Base-by-base conservation (phyloP, 2,888 invertebrate species). In the Actias luna region DNA sequence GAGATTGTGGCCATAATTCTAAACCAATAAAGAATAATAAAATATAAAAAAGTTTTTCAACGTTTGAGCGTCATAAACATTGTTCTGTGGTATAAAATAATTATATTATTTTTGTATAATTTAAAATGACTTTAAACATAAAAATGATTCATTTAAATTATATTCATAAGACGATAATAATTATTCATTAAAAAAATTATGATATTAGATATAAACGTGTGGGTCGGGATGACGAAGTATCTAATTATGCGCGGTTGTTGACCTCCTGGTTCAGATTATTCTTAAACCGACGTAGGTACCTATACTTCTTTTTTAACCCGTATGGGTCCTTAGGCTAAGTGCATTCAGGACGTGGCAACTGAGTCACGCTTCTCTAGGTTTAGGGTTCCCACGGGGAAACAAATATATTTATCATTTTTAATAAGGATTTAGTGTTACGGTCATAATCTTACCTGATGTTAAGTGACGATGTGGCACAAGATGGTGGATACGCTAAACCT, bases 271-370 rank as follows among this genome's bases (percentile, higher is more conserved):
- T 36, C 12, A 39, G 46, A 18, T 33, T 29, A 36, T 29, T 31
- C 25, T 18, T 62, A 42, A 58, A 31, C 10, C 58, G 31, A 42
- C 10, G 58, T 50, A 62, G n/a, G 58, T 50, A 62, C 35, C 50
- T 58, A 27, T 35, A 62, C 25, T 10, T 36, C 27, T 14, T 46
- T 58, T 31, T 42, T 25, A 62, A 58, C 39, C 33, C 42, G 31
- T 55, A n/a, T n/a, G n/a, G 57, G 58, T 62, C 50, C 22, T 29
- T 39, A 16, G 61, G 61, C 61, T 58, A 58, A 46, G 61, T 80
- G 70, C 78, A 88, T 88, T 85, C 76, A 89, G 91, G 90, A 91
- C 88, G 82, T 70, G 86, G 81, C 87, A 88, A 90, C 90, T 91
- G 87, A 84, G 87, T 88, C 87, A 88, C 72, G 68, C 68, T 62